These are phyloP conservation scores for Plotosus lineatus DNA, from an alignment of 2,113 vertebrate species.

Conservation along the genomic window DNA sequence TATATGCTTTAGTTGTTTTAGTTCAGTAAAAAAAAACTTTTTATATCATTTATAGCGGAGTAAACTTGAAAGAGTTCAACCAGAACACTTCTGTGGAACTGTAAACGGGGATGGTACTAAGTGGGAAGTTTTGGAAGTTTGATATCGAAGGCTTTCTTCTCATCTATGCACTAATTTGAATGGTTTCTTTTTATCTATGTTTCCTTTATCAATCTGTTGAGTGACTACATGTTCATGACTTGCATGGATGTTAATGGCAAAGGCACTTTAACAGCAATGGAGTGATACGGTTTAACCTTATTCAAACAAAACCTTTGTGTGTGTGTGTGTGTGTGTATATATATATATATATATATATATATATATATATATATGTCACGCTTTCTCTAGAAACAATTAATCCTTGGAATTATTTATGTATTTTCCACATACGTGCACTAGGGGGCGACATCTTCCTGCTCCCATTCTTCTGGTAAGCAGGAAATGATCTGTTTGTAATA, in stretches of 20 bases:
- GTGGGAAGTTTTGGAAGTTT: background rate
- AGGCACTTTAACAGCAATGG: slow-evolving; percentile 10
- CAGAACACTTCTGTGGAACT: slow-evolving; percentile 5
- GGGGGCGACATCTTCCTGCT: slow-evolving; percentile 36
- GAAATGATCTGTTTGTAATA: background rate
- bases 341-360: no score
- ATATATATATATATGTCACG: background rate
- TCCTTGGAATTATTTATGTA: slow-evolving; percentile 19
- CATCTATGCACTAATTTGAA: slow-evolving; percentile 33
- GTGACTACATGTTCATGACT: slow-evolving; percentile 24
- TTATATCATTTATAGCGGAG: background rate
- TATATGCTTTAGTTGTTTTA: slow-evolving; percentile 16
- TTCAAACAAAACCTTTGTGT: background rate
- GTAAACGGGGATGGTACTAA: background rate
- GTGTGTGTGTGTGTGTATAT: no score
- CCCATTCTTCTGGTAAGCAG: background rate
- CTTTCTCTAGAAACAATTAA: background rate
- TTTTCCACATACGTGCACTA: slow-evolving; percentile 43
- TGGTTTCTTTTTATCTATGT: slow-evolving; percentile 43
- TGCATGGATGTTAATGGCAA: slow-evolving; percentile 30
- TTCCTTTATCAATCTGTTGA: slow-evolving; percentile 15
- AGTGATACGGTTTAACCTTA: background rate
- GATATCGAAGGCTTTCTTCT: background rate
- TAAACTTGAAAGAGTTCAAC: background rate
- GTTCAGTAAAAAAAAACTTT: background rate